Evolutionary conservation across 92 coral and sea anemone genomes (phyloP).

Genomic region (Phenganax subtilis): DNA sequence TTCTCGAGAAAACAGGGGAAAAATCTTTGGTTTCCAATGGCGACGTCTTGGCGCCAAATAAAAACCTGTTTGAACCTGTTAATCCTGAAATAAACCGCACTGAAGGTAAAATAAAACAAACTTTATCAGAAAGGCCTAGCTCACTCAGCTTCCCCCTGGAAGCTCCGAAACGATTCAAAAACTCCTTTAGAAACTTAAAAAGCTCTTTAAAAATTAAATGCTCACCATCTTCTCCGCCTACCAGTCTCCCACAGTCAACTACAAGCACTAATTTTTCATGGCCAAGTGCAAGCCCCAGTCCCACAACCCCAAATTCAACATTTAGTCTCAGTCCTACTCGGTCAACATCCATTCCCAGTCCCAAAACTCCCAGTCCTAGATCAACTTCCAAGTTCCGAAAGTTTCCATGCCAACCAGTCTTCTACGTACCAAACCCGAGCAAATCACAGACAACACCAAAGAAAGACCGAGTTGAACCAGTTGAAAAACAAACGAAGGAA

Average conservation of each 20-base stretch:
- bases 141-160: conserved; percentile 35
- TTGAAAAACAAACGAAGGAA: conserved; percentile 4
- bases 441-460: neutral
- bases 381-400: conserved; percentile 36
- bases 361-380: conserved; percentile 25
- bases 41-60: neutral
- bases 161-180: neutral
- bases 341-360: neutral
- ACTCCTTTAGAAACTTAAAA: neutral
- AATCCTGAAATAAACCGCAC: too few species aligned
- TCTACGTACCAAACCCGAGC: conserved; percentile 43
- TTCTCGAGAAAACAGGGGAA: neutral
- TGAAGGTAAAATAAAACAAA: too few species aligned
- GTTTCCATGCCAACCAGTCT: conserved; percentile 59
- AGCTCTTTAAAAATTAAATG: conserved; percentile 14
- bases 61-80: neutral
- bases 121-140: neutral
- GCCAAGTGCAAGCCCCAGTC: neutral
- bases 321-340: neutral
- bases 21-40: neutral
- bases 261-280: conserved; percentile 20
- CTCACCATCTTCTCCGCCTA: neutral
- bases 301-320: neutral
- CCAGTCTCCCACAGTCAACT: neutral
- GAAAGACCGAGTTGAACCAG: conserved; percentile 20